Evolutionary conservation across 2,113 vertebrate genomes (phyloP).

Genomic region (Apistogramma diplotaenia): DNA sequence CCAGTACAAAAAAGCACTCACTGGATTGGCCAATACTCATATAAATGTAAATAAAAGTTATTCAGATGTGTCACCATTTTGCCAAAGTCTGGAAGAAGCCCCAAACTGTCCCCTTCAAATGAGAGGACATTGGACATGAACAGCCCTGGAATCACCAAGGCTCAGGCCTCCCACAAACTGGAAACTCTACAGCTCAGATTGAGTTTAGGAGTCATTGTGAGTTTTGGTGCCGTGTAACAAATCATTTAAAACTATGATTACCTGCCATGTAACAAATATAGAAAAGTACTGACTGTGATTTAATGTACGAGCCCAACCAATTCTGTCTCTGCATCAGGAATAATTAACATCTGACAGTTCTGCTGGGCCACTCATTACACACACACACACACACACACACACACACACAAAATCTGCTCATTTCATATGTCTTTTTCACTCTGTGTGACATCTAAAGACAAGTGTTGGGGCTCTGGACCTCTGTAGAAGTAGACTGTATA

Average conservation of each 20-base stretch:
- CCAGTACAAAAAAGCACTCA: too few species aligned
- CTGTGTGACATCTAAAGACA: background rate
- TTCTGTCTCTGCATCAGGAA: background rate
- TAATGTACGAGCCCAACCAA: background rate
- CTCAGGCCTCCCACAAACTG: too few species aligned
- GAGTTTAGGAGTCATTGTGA: too few species aligned
- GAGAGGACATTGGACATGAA: too few species aligned
- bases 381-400: background rate
- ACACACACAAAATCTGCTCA: background rate
- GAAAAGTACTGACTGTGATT: background rate
- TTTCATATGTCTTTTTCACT: accelerated
- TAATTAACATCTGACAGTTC: background rate
- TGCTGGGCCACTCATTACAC: background rate
- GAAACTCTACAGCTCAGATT: background rate
- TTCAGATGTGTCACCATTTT: too few species aligned
- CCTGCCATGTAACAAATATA: background rate
- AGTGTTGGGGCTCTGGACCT: background rate
- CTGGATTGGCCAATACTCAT: too few species aligned
- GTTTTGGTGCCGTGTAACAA: too few species aligned
- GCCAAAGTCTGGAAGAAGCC: too few species aligned
- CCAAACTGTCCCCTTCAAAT: too few species aligned
- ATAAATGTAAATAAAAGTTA: too few species aligned
- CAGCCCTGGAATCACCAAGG: too few species aligned
- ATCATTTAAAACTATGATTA: background rate
- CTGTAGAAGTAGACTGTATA: background rate